Evolutionary conservation across 2,888 invertebrate genomes (phyloP), one percentile per base, ranked within the genome.

Genomic region (Andrena trimmerana): DNA sequence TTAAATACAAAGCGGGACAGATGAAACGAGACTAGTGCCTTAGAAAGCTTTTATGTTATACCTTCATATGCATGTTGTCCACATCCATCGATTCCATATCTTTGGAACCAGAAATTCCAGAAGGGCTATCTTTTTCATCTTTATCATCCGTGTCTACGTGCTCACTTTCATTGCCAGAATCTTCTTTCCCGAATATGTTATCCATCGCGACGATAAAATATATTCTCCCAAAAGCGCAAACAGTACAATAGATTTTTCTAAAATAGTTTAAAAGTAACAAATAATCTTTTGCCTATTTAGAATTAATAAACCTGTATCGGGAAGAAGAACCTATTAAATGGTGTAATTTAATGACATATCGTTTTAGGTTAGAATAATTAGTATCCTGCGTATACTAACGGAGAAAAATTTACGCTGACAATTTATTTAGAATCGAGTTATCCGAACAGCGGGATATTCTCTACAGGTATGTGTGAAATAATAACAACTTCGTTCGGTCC

Each of bases 161-260:
- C 13, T 92, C 90, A 3, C 86, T 92, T 73, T 92, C 92, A 76
- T 91, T 91, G 0, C 88, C 92, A 48, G 92, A 92, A 79, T 92
- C 92, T 74, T 92, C 92, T 77, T 91, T 92, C 0, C 91, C 92
- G 83, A 92, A 92, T 70, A 92, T 85, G 66, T 92, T 90, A 80
- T 92, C 92, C 92, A 92, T 92, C 52, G n/a, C 57, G 10, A 42
- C n/a, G 36, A 48, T 48, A 24, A 66, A 50, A 69, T 70, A 33
- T 13, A 48, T 13, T 3, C 4, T 13, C 4, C 16, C 1, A 4
- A 2, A 65, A 52, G 42, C 24, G 24, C 16, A 6, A 7, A 54
- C 24, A 52, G 10, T n/a, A n/a, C 0, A 20, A 1, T 31, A 0
- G n/a, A 42, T 24, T 29, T 65, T 54, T 54, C 42, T 42, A 42